A percentile compares a stretch with the other conserved stretches of the same genome.
Conservation (phyloP, 2,888 invertebrate species). For the Melieria picta region DNA sequence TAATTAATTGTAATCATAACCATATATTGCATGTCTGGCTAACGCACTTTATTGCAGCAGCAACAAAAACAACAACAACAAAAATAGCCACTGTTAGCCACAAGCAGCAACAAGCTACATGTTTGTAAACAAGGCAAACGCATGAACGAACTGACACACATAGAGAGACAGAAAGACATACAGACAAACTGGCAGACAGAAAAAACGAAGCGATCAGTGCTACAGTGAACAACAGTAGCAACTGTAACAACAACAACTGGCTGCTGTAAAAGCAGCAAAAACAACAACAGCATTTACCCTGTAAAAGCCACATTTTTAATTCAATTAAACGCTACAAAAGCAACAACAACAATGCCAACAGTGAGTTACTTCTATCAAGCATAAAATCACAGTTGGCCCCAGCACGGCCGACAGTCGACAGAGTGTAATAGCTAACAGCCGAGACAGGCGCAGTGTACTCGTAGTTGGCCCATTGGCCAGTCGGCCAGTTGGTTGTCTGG, state of each 20-base stretch:
- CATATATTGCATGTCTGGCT: constrained; percentile 37
- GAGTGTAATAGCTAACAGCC: not conserved
- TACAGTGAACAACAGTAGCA: not conserved
- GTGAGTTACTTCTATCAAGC: constrained; percentile 43
- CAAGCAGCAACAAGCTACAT: not conserved
- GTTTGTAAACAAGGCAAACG: no score
- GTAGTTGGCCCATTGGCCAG: not conserved
- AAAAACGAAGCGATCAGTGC: not conserved
- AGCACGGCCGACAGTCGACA: not conserved
- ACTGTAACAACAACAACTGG: not conserved
- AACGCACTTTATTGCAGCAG: constrained; percentile 18
- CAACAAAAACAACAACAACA: constrained; percentile 14
- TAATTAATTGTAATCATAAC: constrained; percentile 38
- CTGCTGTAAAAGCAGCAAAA: constrained; percentile 6
- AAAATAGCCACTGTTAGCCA: constrained; percentile 5
- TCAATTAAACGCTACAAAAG: constrained; percentile 44
- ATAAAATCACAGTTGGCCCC: constrained; percentile 43
- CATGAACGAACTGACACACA: not conserved
- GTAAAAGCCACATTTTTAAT: constrained; percentile 45
- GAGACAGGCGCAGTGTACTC: not conserved
- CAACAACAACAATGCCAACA: constrained; percentile 18
- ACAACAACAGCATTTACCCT: constrained; percentile 34
- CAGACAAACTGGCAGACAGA: not conserved
- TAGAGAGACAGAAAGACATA: not conserved
- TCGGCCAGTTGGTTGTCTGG: not conserved